These are phyloP conservation scores for Morone chrysops DNA, from an alignment of 2,113 vertebrate genomes.

Conservation along the genomic window DNA sequence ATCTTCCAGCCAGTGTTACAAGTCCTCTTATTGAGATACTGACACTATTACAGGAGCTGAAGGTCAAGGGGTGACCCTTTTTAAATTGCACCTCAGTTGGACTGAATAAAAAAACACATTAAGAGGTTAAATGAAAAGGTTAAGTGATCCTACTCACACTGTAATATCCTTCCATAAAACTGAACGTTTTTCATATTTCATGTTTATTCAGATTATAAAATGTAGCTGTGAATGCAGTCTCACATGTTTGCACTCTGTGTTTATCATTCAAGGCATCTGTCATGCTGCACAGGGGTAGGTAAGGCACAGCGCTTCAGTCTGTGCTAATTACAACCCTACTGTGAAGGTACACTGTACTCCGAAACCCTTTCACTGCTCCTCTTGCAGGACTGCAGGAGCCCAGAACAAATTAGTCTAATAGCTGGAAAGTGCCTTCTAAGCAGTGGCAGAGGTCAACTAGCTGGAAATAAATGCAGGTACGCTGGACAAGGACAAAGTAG, in stretches of 20 bases:
- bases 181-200: constrained; percentile 26
- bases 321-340: constrained; percentile 68
- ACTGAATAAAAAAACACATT: constrained; percentile 47
- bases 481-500: constrained; percentile 55
- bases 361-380: constrained; percentile 47
- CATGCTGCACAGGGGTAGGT: constrained; percentile 24
- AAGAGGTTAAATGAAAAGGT: constrained; percentile 66
- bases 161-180: constrained; percentile 23
- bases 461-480: constrained; percentile 27
- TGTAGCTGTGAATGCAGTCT: constrained; percentile 31
- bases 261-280: constrained; percentile 55
- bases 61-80: constrained; percentile 46
- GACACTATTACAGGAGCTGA: constrained; percentile 49
- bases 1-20: constrained; percentile 36
- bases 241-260: constrained; percentile 7
- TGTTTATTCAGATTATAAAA: constrained; percentile 30
- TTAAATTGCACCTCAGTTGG: constrained; percentile 35
- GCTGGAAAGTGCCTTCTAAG: constrained; percentile 66
- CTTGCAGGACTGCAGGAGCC: constrained; percentile 51
- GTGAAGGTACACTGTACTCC: constrained; percentile 34
- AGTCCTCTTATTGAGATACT: constrained; percentile 43
- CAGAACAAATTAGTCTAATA: constrained; percentile 73
- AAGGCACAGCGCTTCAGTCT: constrained; percentile 37
- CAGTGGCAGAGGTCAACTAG: constrained; percentile 67
- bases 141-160: constrained; percentile 36